Percentiles rank a stretch among this genome's conserved stretches.
Conservation (phyloP, 1,140 invertebrate genomes). For the Calliphora vicina region DNA sequence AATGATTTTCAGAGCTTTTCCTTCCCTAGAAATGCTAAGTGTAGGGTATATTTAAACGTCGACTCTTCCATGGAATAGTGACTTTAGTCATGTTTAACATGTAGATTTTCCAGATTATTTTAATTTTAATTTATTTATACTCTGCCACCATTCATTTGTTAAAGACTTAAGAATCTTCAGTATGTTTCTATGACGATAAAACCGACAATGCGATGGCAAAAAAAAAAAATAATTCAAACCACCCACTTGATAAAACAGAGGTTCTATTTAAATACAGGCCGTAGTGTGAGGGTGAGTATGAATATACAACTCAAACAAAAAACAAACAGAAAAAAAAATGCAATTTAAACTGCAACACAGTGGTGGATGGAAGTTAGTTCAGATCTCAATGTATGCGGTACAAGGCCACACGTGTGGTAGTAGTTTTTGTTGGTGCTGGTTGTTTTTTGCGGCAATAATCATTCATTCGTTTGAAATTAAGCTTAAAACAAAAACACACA, state of each 20-base stretch:
- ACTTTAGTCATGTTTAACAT: no score
- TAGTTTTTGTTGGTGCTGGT: neutral
- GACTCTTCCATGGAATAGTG: no score
- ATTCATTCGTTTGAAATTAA: conserved; percentile 24
- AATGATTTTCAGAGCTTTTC: no score
- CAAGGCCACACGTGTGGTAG: conserved; percentile 11
- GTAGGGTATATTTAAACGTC: no score
- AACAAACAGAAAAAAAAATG: neutral
- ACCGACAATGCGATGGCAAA: neutral
- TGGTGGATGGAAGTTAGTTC: neutral
- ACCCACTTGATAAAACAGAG: neutral
- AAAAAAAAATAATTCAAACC: neutral
- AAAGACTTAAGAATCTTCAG: neutral
- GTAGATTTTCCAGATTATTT: neutral
- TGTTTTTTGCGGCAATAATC: conserved; percentile 27
- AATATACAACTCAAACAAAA: neutral
- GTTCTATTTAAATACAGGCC: neutral
- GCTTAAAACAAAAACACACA: conserved; percentile 2
- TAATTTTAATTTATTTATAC: neutral
- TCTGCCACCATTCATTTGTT: neutral
- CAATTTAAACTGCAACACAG: neutral
- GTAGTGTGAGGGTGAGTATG: neutral
- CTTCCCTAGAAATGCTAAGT: no score
- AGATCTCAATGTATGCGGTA: neutral
- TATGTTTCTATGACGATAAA: neutral